phyloP scores from a whole-genome alignment of 53 echinoderm and acorn worm species.

The Zoroaster sp. region DNA sequence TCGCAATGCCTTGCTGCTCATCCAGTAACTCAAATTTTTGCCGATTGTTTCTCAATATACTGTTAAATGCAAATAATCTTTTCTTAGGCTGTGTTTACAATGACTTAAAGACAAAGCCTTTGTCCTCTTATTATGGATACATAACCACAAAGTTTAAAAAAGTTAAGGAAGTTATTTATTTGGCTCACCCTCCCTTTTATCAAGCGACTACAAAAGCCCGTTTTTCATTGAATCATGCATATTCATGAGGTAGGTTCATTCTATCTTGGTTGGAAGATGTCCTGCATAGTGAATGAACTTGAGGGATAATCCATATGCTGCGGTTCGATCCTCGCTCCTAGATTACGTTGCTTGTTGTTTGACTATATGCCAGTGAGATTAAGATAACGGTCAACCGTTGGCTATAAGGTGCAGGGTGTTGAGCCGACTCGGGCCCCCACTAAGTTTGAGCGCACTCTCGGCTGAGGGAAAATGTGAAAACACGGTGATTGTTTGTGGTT shows the following conservation, averaged over 20 bases:
- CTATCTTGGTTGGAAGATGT: background rate
- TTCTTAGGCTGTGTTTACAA: background rate
- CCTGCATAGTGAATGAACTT: slow-evolving; percentile 7
- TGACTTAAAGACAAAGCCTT: background rate
- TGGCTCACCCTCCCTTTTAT: background rate
- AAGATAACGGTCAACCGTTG: slow-evolving; percentile 42
- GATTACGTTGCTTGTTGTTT: background rate
- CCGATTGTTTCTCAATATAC: background rate
- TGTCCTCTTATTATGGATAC: background rate
- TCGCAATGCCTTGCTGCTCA: background rate
- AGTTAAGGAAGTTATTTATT: slow-evolving; percentile 11
- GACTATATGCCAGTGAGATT: background rate
- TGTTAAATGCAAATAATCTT: slow-evolving; percentile 8
- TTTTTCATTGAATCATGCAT: background rate
- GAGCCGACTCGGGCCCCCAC: background rate
- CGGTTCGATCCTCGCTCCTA: background rate
- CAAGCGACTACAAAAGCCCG: background rate
- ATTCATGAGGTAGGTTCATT: slow-evolving; percentile 22
- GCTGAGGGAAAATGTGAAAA: background rate
- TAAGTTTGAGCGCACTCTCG: background rate
- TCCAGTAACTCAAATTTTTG: background rate
- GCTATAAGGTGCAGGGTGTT: background rate
- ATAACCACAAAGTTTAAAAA: background rate
- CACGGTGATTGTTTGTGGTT: no score
- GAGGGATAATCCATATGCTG: background rate